Percentiles rank a stretch among this genome's conserved stretches.
Evolutionary conservation across 2,888 invertebrate species (phyloP).

Genomic region (Apamea sordens): DNA sequence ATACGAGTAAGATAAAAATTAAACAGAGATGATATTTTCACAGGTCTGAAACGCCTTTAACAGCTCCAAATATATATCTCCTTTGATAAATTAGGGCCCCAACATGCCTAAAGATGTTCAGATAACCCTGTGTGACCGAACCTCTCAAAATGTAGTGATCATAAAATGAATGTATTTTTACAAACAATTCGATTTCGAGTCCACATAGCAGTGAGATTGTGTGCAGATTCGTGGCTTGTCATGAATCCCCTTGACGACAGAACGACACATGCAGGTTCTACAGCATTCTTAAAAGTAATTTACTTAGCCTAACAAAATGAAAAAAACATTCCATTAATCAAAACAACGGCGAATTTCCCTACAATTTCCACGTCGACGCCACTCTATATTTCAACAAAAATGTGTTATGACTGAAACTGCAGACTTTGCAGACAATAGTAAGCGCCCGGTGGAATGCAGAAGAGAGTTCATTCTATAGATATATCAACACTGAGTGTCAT

Average conservation of each 20-base stretch:
- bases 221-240: background rate
- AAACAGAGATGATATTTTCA: background rate
- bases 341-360: background rate
- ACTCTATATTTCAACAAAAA: constrained; percentile 13
- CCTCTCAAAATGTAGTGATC: background rate
- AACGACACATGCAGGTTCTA: background rate
- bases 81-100: too few relatives aligned
- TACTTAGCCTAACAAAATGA: background rate
- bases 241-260: background rate
- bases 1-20: background rate
- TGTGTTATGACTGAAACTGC: constrained; percentile 8
- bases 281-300: background rate
- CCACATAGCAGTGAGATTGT: too few relatives aligned
- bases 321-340: background rate
- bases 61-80: background rate
- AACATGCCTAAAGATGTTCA: background rate
- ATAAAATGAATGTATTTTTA: too few relatives aligned
- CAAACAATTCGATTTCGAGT: background rate
- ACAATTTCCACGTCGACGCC: background rate
- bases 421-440: constrained; percentile 2
- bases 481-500: constrained; percentile 26
- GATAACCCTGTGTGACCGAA: background rate
- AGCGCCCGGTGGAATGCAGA: constrained; percentile 14
- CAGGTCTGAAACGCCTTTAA: background rate
- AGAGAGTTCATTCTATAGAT: constrained; percentile 17